phyloP scores from a whole-genome alignment of 2,888 invertebrate genomes.

The Maniola hyperantus region DNA sequence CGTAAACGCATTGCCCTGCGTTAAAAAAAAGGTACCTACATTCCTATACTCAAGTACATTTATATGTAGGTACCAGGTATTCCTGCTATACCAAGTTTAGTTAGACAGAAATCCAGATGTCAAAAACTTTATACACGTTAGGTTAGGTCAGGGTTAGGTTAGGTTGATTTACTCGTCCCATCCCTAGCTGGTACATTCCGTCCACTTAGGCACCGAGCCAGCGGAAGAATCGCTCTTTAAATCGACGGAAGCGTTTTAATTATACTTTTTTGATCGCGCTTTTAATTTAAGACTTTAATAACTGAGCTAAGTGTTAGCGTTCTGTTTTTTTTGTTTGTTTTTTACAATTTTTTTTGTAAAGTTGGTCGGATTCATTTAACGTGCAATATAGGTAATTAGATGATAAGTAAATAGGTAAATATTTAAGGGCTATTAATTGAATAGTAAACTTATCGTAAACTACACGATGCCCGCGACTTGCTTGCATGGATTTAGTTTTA shows the following conservation, averaged over 20 bases:
- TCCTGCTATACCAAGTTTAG: too few relatives aligned
- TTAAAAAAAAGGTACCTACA: too few relatives aligned
- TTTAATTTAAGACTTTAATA: conserved; percentile 26
- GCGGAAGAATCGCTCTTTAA: conserved; percentile 35
- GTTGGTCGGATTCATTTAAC: not conserved
- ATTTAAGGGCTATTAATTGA: too few relatives aligned
- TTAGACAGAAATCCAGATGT: too few relatives aligned
- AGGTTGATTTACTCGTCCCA: not conserved
- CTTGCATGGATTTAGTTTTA: too few relatives aligned
- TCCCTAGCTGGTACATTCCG: conserved; percentile 19
- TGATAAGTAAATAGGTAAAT: too few relatives aligned
- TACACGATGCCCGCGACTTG: too few relatives aligned
- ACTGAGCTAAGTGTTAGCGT: conserved; percentile 17
- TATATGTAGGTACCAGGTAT: too few relatives aligned
- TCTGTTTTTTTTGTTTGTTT: not conserved
- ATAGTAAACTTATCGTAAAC: too few relatives aligned
- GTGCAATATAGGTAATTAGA: too few relatives aligned
- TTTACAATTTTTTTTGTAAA: not conserved
- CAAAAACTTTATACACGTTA: not conserved
- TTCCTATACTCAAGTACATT: not conserved
- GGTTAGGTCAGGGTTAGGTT: not conserved
- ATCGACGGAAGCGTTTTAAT: conserved; percentile 40
- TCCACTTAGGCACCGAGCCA: conserved; percentile 29
- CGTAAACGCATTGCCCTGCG: too few relatives aligned
- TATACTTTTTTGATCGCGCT: conserved; percentile 33